Conservation (phyloP, 2,797 vertebrate species). For the Gambelia wislizenii region DNA sequence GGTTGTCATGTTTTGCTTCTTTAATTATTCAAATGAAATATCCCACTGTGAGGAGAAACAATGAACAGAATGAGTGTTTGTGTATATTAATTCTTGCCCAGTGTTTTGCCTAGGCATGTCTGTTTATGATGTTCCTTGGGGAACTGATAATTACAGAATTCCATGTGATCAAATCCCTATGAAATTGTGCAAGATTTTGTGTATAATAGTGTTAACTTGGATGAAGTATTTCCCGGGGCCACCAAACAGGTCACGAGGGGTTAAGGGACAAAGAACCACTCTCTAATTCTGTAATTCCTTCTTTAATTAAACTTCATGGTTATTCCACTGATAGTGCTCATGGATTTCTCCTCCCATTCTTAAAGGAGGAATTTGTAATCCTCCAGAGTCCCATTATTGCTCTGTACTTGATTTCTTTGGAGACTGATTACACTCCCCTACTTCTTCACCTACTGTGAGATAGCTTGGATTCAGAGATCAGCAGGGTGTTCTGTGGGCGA, state of each 20-base stretch:
- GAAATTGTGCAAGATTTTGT: constrained; percentile 78
- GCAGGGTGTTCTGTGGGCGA: neutral
- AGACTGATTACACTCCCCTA: neutral
- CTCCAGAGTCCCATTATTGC: constrained; percentile 31
- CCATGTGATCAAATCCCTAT: constrained; percentile 82
- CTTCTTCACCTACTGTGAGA: constrained; percentile 28
- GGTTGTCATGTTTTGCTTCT: constrained; percentile 75
- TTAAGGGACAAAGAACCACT: constrained; percentile 80
- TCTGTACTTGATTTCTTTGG: neutral
- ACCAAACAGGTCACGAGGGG: constrained; percentile 78
- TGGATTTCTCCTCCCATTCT: constrained; percentile 46
- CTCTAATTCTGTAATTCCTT: constrained; percentile 79
- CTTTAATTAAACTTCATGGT: constrained; percentile 78
- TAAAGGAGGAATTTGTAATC: constrained; percentile 40
- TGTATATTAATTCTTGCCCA: constrained; percentile 52
- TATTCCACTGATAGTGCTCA: constrained; percentile 61
- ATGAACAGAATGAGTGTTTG: constrained; percentile 60
- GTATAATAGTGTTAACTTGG: constrained; percentile 79
- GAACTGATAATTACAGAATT: constrained; percentile 78
- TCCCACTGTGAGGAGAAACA: constrained; percentile 74
- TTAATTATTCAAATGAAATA: constrained; percentile 78
- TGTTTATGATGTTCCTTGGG: constrained; percentile 63
- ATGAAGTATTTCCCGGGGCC: constrained; percentile 84
- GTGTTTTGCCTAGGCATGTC: constrained; percentile 51
- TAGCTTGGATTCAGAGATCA: neutral